A percentile compares a stretch with the other conserved stretches of the same genome.
Conservation (phyloP, 2,888 invertebrate species). For the Meiosimyza platycephala region DNA sequence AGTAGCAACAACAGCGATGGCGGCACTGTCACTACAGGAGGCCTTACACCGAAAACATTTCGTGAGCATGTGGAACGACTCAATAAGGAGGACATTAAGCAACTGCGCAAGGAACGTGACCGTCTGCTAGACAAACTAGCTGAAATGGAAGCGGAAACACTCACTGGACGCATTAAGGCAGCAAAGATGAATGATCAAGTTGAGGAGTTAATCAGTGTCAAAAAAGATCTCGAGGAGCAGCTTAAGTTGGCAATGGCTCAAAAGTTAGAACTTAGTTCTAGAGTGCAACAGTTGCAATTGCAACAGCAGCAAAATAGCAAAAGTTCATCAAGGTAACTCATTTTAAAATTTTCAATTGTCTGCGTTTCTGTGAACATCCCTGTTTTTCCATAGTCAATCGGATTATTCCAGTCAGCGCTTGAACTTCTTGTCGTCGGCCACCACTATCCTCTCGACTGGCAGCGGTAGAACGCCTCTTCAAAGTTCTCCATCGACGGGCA, state of each 20-base stretch:
- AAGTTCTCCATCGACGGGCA: slow-evolving; percentile 2
- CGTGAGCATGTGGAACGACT: slow-evolving; percentile 62
- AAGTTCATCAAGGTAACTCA: slow-evolving; percentile 64
- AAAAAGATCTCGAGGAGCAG: slow-evolving; percentile 73
- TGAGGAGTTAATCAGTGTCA: slow-evolving; percentile 71
- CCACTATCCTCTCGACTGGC: slow-evolving; percentile 60
- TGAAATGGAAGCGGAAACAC: slow-evolving; percentile 81
- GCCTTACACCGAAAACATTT: slow-evolving; percentile 61
- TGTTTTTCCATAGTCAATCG: slow-evolving; percentile 54
- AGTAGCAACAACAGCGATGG: slow-evolving; percentile 36
- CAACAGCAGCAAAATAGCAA: slow-evolving; percentile 51
- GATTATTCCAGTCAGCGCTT: slow-evolving; percentile 62
- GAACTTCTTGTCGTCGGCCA: slow-evolving; percentile 61
- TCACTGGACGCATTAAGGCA: slow-evolving; percentile 75
- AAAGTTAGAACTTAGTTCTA: slow-evolving; percentile 71
- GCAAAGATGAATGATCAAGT: slow-evolving; percentile 75
- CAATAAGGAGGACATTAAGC: slow-evolving; percentile 71
- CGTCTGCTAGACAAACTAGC: slow-evolving; percentile 78
- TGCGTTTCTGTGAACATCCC: neutral
- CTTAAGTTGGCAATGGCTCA: slow-evolving; percentile 71
- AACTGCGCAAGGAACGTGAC: slow-evolving; percentile 79
- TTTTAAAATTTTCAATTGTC: neutral
- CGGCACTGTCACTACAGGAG: slow-evolving; percentile 47
- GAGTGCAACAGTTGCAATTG: slow-evolving; percentile 70
- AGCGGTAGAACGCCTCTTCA: slow-evolving; percentile 46